Evolutionary conservation across 2,797 vertebrate species (phyloP), one percentile per base, ranked within the genome.

Genomic region (Chelon labrosus): DNA sequence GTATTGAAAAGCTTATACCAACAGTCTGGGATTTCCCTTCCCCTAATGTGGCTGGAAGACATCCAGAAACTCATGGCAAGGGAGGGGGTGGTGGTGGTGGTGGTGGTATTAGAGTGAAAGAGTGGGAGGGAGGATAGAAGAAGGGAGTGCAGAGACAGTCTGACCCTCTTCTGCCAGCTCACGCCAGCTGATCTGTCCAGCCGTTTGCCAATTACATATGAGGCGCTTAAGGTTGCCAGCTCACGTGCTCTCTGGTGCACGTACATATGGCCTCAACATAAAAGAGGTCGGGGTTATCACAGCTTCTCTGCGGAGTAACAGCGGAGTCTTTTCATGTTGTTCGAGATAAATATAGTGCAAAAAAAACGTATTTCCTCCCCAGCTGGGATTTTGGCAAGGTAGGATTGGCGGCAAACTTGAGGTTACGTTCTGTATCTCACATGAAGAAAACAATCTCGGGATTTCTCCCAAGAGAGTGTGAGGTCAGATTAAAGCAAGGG

Each of bases 1-100:
- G 95, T 96, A 95, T 94, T 93, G 93, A 96, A 96, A 96, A 96
- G 94, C 95, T 96, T 95, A 95, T 91, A 94, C 91, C 95, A 96
- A 94, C 90, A 96, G 92, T 92, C 93, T 95, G 96, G 95, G 96
- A 97, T 96, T 96, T 96, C 95, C 95, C 95, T 95, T 91, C 84
- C 90, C 88, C 93, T 94, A 94, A 95, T 94, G 93, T 93, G 87
- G 91, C 92, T 97, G 96, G 94, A 95, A 94, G 89, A 92, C 92
- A 93, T 96, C 95, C 95, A 96, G 94, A 83, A 94, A 94, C 92
- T 84, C 84, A 56, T 78, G 77, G 85, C 65, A 81, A 71, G 82
- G 82, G 75, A 57, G 16, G 20, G 17, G 35, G 69, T 76, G 65
- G 60, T 58, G 70, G 74, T 50, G 79, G 71, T 3, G 7, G 42